These are phyloP conservation scores for Bugula neritina DNA, from an alignment of 2,888 invertebrate genomes.

Conservation along the genomic window DNA sequence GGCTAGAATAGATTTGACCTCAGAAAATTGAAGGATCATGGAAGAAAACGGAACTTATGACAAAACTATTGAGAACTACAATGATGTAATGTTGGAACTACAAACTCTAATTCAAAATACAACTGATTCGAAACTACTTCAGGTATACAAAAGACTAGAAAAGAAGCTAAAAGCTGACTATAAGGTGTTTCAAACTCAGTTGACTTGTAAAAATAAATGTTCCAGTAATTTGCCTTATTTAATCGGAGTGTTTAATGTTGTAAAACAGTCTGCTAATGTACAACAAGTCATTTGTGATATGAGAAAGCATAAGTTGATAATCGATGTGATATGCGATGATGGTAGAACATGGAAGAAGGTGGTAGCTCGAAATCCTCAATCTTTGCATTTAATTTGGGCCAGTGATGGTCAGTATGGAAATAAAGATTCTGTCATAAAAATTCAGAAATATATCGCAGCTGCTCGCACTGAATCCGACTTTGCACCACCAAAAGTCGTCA, in stretches of 20 bases:
- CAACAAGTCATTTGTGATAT: conserved; percentile 29
- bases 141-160: not conserved
- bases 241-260: conserved; percentile 40
- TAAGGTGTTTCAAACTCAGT: not conserved
- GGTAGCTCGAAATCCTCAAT: conserved; percentile 81
- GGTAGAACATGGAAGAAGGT: conserved; percentile 85
- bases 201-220: not conserved
- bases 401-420: conserved; percentile 71
- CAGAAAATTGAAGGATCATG: no score
- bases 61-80: not conserved
- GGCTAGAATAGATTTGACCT: no score
- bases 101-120: not conserved
- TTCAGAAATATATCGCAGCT: conserved; percentile 70
- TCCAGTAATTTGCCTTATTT: conserved; percentile 76
- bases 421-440: conserved; percentile 77
- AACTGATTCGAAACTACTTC: not conserved
- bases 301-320: conserved; percentile 43
- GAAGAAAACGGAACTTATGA: no score
- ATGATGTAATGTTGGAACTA: not conserved
- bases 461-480: conserved; percentile 73
- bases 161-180: not conserved
- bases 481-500: conserved; percentile 69
- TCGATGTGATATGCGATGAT: conserved; percentile 76
- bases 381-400: conserved; percentile 71
- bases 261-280: conserved; percentile 56